These are phyloP conservation scores for Mesitornis unicolor DNA, from an alignment of 2,113 vertebrate species.

Conservation along the genomic window DNA sequence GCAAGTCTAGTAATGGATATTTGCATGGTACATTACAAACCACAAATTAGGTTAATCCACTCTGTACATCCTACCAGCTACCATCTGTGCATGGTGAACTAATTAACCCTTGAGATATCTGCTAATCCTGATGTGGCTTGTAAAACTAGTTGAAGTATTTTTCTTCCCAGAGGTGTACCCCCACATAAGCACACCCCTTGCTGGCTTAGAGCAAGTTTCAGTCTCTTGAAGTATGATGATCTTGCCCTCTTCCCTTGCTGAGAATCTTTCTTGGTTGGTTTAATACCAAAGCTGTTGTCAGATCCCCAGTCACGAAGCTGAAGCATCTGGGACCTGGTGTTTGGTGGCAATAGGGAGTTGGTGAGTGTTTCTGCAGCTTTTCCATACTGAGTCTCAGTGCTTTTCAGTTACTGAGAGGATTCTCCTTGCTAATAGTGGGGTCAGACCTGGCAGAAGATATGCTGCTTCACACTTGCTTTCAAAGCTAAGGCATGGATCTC, in stretches of 20 bases:
- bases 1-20: neutral
- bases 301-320: neutral
- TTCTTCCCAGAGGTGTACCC: neutral
- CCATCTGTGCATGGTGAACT: slow-evolving; percentile 53
- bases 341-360: neutral
- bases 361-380: neutral
- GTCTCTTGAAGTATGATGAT: neutral
- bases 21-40: slow-evolving; percentile 33
- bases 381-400: neutral
- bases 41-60: slow-evolving; percentile 53
- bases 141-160: neutral
- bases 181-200: neutral
- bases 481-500: neutral
- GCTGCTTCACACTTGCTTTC: neutral
- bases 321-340: neutral
- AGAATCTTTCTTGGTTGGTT: neutral
- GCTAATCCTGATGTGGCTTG: neutral
- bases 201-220: neutral
- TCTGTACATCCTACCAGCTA: slow-evolving; percentile 19
- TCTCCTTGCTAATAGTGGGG: neutral
- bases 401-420: neutral
- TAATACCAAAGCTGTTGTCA: neutral
- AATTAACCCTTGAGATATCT: slow-evolving; percentile 50
- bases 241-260: neutral
- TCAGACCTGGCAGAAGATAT: neutral